phyloP scores from a whole-genome alignment of 1,140 invertebrate genomes.

The Euura saliciscinereae region DNA sequence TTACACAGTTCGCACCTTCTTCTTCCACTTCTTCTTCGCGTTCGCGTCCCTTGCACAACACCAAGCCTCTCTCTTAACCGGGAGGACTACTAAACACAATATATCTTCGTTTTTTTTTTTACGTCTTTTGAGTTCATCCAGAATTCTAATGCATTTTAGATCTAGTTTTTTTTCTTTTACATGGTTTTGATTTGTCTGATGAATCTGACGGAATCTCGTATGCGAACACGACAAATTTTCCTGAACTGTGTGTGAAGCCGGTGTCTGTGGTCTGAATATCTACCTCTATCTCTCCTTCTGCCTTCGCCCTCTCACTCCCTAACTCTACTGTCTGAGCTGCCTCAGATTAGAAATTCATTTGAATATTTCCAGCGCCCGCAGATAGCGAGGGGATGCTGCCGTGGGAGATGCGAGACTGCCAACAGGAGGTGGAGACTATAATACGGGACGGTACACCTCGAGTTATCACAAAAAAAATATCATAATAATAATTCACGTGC shows the following conservation, averaged over 20 bases:
- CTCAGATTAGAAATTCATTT: conserved; percentile 54
- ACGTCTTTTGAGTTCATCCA: no score
- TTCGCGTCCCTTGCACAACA: not conserved
- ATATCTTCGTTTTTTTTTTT: no score
- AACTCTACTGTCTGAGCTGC: conserved; percentile 22
- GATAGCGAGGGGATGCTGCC: conserved; percentile 31
- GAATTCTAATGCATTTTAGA: no score
- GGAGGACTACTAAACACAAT: no score
- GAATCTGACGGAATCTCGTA: no score
- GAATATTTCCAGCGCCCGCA: conserved; percentile 46
- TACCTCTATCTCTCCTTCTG: not conserved
- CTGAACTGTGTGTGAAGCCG: not conserved
- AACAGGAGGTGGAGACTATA: not conserved
- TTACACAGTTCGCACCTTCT: conserved; percentile 27
- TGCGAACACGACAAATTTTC: not conserved
- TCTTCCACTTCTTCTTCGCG: conserved; percentile 22
- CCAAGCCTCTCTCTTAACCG: no score
- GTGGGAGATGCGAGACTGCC: conserved; percentile 20
- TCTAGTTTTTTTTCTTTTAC: no score
- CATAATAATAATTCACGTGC: no score
- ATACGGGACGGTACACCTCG: not conserved
- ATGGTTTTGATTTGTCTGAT: no score
- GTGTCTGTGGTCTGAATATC: not conserved
- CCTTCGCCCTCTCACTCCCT: not conserved
- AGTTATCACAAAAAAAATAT: no score